These are phyloP conservation scores for Tortrix viridana DNA, from an alignment of 2,888 invertebrate species.

Conservation along the genomic window DNA sequence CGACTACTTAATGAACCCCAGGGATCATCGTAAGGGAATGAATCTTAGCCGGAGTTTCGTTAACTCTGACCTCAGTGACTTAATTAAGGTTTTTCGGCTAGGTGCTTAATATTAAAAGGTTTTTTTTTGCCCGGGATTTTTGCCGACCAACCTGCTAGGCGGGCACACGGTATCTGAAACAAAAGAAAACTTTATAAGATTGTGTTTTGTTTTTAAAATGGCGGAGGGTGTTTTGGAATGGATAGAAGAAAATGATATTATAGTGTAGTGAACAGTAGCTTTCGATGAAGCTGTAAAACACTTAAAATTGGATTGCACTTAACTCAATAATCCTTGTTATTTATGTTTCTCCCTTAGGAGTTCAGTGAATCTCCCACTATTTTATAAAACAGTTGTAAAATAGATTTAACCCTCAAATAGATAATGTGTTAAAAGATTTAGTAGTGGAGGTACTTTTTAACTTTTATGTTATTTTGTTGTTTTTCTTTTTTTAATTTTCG, in stretches of 20 bases:
- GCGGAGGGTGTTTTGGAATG: no score
- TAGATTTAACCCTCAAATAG: no score
- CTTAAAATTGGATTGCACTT: no score
- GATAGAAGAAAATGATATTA: no score
- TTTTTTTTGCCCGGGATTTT: conserved; percentile 46
- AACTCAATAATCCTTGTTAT: no score
- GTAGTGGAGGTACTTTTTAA: neutral
- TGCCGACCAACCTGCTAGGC: conserved; percentile 62
- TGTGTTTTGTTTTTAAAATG: neutral
- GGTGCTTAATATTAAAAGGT: conserved; percentile 50
- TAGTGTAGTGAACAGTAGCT: no score
- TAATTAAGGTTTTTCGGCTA: conserved; percentile 66
- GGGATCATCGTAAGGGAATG: conserved; percentile 75
- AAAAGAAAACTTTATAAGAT: conserved; percentile 45
- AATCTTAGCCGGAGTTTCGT: conserved; percentile 62
- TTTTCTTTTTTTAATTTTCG: neutral
- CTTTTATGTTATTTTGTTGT: no score
- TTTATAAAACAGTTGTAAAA: no score
- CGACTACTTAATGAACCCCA: conserved; percentile 73
- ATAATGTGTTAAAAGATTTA: no score
- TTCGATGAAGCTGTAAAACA: no score
- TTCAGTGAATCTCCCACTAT: no score
- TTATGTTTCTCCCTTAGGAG: no score
- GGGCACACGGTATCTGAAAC: conserved; percentile 61
- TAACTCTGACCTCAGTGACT: conserved; percentile 54